These are phyloP conservation scores for Balaenoptera acutorostrata DNA, from an alignment of 2,113 vertebrate species.

Conservation along the genomic window DNA sequence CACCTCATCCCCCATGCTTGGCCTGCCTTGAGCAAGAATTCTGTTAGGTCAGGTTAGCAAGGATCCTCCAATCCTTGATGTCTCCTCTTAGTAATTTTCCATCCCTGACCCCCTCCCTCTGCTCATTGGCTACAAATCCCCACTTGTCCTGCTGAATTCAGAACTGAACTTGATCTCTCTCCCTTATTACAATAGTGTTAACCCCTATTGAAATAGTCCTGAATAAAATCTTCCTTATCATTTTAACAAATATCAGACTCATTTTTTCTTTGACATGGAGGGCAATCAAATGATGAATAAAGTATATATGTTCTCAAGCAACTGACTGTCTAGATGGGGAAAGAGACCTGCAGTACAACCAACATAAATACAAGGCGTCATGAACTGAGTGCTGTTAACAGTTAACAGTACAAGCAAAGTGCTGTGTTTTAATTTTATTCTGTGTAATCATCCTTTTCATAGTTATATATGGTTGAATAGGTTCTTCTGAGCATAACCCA, in stretches of 20 bases:
- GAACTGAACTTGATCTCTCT: background rate
- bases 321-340: background rate
- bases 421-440: rapidly evolving
- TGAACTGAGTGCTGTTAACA: rapidly evolving
- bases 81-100: background rate
- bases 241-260: background rate
- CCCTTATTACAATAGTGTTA: background rate
- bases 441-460: background rate
- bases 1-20: background rate
- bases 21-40: background rate
- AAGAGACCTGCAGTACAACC: background rate
- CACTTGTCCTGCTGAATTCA: background rate
- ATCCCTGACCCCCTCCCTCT: background rate
- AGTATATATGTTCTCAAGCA: background rate
- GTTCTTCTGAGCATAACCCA: background rate
- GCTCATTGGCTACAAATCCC: background rate
- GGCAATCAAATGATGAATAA: background rate
- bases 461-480: background rate
- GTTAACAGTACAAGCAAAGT: background rate
- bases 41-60: background rate
- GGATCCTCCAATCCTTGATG: background rate
- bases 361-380: rapidly evolving
- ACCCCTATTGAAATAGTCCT: background rate
- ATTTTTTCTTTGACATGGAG: background rate
- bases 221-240: background rate